Evolutionary conservation across 2,888 invertebrate genomes (phyloP).

Genomic region (Alitta virens): DNA sequence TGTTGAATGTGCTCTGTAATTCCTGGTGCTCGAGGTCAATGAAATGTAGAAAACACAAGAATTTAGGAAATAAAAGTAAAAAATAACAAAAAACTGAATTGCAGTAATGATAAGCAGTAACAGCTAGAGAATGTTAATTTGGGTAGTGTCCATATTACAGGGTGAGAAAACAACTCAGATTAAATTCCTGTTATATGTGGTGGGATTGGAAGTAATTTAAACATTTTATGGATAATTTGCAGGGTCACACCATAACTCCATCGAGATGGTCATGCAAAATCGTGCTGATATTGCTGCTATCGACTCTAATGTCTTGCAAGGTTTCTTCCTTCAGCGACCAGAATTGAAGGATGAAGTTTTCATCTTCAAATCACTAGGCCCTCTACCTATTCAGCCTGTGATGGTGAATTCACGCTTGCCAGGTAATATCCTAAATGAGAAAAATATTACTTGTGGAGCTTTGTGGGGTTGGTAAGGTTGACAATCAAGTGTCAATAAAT

Average conservation of each 20-base stretch:
- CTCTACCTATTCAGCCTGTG: conserved; percentile 1
- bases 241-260: conserved; percentile 6
- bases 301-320: not conserved
- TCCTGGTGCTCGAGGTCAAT: too few species aligned
- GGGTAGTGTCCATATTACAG: too few species aligned
- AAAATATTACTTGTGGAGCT: too few species aligned
- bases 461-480: not conserved
- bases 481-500: not conserved
- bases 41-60: too few species aligned
- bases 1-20: too few species aligned
- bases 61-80: too few species aligned
- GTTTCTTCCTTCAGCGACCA: not conserved
- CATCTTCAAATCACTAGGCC: not conserved
- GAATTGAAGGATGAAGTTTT: not conserved
- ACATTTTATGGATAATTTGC: not conserved
- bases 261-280: not conserved
- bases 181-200: too few species aligned
- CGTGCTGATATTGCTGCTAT: not conserved
- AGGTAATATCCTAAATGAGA: not conserved
- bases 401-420: not conserved
- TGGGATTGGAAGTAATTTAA: not conserved
- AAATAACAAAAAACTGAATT: too few species aligned
- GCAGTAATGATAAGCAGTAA: too few species aligned
- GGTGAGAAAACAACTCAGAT: too few species aligned
- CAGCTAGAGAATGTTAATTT: too few species aligned